Conservation (phyloP, 2,113 vertebrate species). For the Brienomyrus longianalis region DNA sequence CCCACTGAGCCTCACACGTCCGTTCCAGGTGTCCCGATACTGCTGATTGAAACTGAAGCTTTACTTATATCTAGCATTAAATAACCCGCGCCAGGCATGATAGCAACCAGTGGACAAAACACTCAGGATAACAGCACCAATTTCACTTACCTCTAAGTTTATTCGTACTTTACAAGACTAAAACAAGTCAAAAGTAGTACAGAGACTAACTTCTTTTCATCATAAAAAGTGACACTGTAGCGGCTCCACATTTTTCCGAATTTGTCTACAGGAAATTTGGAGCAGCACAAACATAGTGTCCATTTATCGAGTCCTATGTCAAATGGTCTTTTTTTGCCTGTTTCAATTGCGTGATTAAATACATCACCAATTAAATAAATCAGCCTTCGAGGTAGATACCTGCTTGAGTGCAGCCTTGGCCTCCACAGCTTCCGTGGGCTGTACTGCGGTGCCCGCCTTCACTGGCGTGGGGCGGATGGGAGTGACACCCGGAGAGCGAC, state of each 20-base stretch:
- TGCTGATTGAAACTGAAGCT: no score
- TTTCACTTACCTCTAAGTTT: background rate
- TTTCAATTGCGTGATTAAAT: background rate
- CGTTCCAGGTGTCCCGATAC: no score
- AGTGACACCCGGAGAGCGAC: constrained; percentile 55
- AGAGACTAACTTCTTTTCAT: background rate
- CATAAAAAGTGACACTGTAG: background rate
- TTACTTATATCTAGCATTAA: no score
- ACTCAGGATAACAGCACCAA: no score
- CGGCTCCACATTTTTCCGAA: background rate
- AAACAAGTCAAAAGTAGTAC: background rate
- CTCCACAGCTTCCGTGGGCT: constrained; percentile 70
- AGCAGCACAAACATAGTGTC: background rate
- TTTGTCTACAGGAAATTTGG: background rate
- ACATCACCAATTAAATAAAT: background rate
- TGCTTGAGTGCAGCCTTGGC: constrained; percentile 89
- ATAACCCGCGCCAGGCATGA: no score
- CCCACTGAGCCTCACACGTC: no score
- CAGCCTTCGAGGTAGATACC: constrained; percentile 49
- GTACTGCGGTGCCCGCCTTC: constrained; percentile 52
- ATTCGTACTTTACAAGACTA: background rate
- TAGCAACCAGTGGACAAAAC: no score
- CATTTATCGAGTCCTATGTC: background rate
- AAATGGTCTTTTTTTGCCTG: background rate
- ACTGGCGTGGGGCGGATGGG: constrained; percentile 67